Evolutionary conservation across 2,888 invertebrate species (phyloP).

Genomic region (Ophioninae sp.): DNA sequence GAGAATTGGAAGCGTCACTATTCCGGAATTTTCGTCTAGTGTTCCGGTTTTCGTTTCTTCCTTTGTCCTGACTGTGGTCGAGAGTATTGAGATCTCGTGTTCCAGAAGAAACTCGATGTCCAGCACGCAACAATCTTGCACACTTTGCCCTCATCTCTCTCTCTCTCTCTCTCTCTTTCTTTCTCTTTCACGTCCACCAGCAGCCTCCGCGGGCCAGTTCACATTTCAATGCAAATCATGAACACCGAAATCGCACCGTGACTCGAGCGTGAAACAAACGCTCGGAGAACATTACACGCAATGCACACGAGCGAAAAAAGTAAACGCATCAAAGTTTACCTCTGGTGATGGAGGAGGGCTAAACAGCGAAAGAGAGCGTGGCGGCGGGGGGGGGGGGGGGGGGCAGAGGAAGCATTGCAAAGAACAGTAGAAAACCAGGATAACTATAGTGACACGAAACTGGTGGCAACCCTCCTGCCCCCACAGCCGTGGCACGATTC

Average conservation of each 20-base stretch:
- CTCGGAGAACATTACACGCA: slow-evolving; percentile 1
- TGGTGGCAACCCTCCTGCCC: slow-evolving; percentile 1
- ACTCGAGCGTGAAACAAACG: slow-evolving; percentile 48
- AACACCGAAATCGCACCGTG: slow-evolving; percentile 44
- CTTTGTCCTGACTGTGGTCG: neutral
- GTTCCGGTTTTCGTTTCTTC: slow-evolving; percentile 4
- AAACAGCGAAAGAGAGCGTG: neutral
- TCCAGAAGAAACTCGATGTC: neutral
- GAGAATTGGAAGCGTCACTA: neutral
- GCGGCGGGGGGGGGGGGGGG: neutral
- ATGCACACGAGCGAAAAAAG: neutral
- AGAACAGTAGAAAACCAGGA: neutral
- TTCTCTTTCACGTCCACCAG: neutral
- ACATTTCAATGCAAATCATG: slow-evolving; percentile 51
- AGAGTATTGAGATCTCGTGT: slow-evolving; percentile 18
- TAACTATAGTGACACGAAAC: slow-evolving; percentile 17
- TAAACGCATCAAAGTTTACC: slow-evolving; percentile 4
- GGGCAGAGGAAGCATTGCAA: no score
- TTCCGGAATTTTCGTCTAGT: slow-evolving; percentile 13
- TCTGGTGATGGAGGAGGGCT: neutral
- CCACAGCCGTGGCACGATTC: slow-evolving; percentile 1
- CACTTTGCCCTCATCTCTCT: neutral
- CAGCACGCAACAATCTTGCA: slow-evolving; percentile 21
- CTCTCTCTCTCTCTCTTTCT: neutral
- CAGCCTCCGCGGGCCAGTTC: slow-evolving; percentile 41